Base-by-base conservation (phyloP, 2,113 vertebrate species). In the Saguinus imperator region DNA sequence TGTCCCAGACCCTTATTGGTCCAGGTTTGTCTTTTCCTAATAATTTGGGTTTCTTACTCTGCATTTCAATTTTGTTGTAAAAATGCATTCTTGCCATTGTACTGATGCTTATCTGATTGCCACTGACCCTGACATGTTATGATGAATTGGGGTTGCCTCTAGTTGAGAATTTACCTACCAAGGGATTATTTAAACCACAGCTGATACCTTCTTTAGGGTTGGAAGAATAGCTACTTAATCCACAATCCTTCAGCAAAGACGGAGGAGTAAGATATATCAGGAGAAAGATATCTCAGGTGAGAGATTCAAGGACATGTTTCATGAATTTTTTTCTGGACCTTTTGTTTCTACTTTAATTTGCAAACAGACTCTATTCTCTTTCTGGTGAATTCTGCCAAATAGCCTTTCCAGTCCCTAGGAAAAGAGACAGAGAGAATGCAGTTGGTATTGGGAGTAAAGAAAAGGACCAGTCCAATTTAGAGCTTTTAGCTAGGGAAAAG, bases 271-370 rank as follows among this genome's bases (percentile, higher is more conserved):
- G 14, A 52, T 35, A 2, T 40, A 86, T 55, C 21, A 89, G 75
- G 23, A 95, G 80, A 87, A 94, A 29, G 25, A 40, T 50, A 20
- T 79, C 76, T 92, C 89, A 90, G 94, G 75, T 91, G 50, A 91
- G 82, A 91, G 66, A 91, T 18, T 89, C 48, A 87, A 95, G 89
- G 52, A 27, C 50, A 10, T 52, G 94, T 88, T 92, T 29, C 72
- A 68, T 88, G 72, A 57, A 87, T 66, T 91, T 61, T 92, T 92
- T 79, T 37, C 25, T 4, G 3, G 45, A 68, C 11, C 57, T 84
- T 96, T 87, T 45, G 32, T 94, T 70, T 77, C 70, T 48, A 70
- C 55, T 97, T 96, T 95, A 84, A 94, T 94, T 94, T 90, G 91
- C 89, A 93, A 97, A 93, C 37, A 97, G 52, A 57, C 14, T 95